Evolutionary conservation across 2,797 vertebrate species (phyloP).

Genomic region (Periparus ater): DNA sequence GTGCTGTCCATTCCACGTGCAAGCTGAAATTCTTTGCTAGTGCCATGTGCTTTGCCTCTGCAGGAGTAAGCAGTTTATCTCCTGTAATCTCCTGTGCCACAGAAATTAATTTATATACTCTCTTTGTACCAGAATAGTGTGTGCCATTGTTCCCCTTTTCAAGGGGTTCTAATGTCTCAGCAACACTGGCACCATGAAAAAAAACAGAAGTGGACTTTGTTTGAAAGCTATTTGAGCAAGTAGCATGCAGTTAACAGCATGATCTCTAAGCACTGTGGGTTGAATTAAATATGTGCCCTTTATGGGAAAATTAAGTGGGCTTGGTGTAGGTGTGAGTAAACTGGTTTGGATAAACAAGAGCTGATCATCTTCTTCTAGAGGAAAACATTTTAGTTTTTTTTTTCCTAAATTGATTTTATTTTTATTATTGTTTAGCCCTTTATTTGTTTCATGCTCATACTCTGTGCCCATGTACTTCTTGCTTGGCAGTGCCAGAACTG

Average conservation of each 20-base stretch:
- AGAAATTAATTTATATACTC: conserved; percentile 18
- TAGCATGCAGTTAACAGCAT: background rate
- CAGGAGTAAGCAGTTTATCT: conserved; percentile 59
- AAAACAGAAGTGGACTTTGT: conserved; percentile 27
- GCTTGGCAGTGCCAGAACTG: background rate
- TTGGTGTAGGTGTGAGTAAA: conserved; percentile 17
- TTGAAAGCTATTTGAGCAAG: background rate
- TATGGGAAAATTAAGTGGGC: background rate
- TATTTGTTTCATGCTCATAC: background rate
- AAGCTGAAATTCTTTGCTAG: conserved; percentile 35
- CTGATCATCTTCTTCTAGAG: background rate
- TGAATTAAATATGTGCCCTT: conserved; percentile 38
- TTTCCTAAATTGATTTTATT: background rate
- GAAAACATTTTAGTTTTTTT: background rate
- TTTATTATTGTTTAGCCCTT: background rate
- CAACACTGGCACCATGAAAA: background rate
- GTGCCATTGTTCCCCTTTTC: conserved; percentile 24
- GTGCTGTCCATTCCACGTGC: background rate
- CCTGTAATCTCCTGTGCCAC: conserved; percentile 4
- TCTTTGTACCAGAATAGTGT: conserved; percentile 15
- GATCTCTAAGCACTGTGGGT: background rate
- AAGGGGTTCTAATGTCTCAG: background rate
- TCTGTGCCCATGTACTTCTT: background rate
- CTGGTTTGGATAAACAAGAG: background rate
- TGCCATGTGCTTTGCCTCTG: conserved; percentile 1